Base-by-base conservation (phyloP, 2,797 vertebrate genomes). In the Dryobates pubescens region DNA sequence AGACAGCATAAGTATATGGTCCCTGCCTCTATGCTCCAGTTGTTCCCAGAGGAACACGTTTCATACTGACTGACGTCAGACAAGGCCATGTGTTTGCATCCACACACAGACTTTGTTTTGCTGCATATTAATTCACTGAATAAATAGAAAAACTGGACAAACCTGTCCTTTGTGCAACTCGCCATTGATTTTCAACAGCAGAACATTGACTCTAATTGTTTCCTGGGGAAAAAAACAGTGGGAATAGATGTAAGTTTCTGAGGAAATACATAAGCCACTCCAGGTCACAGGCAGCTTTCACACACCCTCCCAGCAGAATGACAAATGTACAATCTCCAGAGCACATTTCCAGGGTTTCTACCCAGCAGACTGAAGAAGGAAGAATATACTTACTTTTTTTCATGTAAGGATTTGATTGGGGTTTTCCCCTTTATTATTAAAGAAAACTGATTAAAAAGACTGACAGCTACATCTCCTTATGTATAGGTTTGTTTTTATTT, bases 121-220 rank as follows among this genome's bases (percentile, higher is more conserved):
- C 41, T 70, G 32, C 43, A 34, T 24, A 34, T 84, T 93, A 91
- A 77, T 71, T 91, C 24, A 79, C 51, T 76, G 83, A 92, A 85
- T 91, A 90, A 85, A 89, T 0, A 93, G 36, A 77, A 83, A 94
- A 91, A 89, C 69, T 1, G 1, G 77, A 96, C 97, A 86, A 94
- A 98, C 98, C 98, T 98, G 97, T 91, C 95, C 94, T 93, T 83
- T 88, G 79, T 97, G 98, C 56, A 97, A 90, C 14, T 97, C 97
- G 64, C 98, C 97, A 15, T 86, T 94, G 56, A 98, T 97, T 86
- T 96, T 92, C 90, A 98, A 94, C 9, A 98, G 97, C 51, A 87
- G 98, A 92, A 99, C 98, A 49, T 98, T 98, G 61, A 99, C 98
- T 94, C 98, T 95, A 78, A 99, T 92, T 24, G 89, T 98, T 92